Conservation (phyloP, 1,140 invertebrate species). For the Ooceraea biroi region DNA sequence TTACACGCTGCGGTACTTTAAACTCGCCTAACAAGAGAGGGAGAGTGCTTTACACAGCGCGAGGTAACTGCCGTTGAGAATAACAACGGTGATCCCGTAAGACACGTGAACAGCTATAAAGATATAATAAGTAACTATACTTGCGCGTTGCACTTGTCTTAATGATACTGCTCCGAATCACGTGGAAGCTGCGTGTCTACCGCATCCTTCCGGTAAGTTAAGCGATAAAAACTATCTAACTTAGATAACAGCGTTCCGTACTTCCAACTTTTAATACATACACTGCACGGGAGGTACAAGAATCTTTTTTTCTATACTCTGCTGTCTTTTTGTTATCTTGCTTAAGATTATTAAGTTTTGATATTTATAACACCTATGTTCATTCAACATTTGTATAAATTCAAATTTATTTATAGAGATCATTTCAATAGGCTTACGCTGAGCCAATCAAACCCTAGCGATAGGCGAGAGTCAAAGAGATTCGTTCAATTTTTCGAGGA, state of each 20-base stretch:
- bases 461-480: neutral
- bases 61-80: constrained; percentile 60
- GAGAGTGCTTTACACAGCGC: constrained; percentile 63
- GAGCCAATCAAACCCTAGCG: neutral
- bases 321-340: neutral
- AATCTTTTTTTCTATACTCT: neutral
- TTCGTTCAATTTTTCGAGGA: neutral
- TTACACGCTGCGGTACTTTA: constrained; percentile 65
- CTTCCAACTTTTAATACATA: constrained; percentile 36
- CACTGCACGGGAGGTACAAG: neutral
- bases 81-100: constrained; percentile 56
- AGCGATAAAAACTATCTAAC: constrained; percentile 50
- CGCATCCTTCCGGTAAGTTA: constrained; percentile 43
- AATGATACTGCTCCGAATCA: constrained; percentile 56
- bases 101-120: constrained; percentile 62
- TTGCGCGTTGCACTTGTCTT: constrained; percentile 54
- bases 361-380: constrained; percentile 1
- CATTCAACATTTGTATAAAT: too few relatives aligned
- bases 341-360: neutral
- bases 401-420: too few relatives aligned
- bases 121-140: constrained; percentile 60
- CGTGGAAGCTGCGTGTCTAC: constrained; percentile 28
- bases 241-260: constrained; percentile 32
- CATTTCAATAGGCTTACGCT: too few relatives aligned
- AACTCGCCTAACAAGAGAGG: constrained; percentile 63